Base-by-base conservation (phyloP, 1,140 invertebrate species). In the Drosophila virilis region DNA sequence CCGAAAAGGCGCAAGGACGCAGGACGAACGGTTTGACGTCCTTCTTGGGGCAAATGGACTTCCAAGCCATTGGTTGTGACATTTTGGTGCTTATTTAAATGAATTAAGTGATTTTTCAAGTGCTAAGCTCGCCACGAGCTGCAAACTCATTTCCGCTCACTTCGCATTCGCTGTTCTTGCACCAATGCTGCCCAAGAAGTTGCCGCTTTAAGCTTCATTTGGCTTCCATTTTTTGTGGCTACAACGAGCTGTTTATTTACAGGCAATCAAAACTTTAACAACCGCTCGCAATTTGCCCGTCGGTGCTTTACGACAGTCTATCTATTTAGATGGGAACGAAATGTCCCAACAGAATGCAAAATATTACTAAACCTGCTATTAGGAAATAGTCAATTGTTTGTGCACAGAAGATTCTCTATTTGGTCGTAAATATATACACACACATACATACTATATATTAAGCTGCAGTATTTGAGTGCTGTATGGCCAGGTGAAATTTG, bases 21-120 rank as follows among this genome's bases (percentile, higher is more conserved):
- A 17, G 54, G 13, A 43, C 45, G 57, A 60, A 61, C 55, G 60
- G 66, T 61, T 69, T 45, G 50, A 10, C 60, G 54, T 51, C 33
- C 72, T 79, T 77, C 79, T 73, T 78, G 61, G 28, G 54, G 40
- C 76, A 82, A 88, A 85, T 84, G 77, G 84, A 77, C 78, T 89
- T 73, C 62, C 32, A 45, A 43, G 68, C 64, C 72, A 69, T 72
- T 75, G 67, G 82, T 65, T 45, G 52, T 75, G 65, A 78, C 84
- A 80, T 74, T 78, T 83, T 69, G 59, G 81, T 78, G 80, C 80
- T 88, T 88, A 84, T 88, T 88, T 88, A 84, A 88, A 88, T 89
- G 84, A 89, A 89, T 89, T 89, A 89, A 88, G 85, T 89, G 84
- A 89, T 89, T 89, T 89, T 80, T 89, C 84, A 89, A 89, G 85